phyloP scores from a whole-genome alignment of 2,888 invertebrate genomes.

The Elysia crispata region DNA sequence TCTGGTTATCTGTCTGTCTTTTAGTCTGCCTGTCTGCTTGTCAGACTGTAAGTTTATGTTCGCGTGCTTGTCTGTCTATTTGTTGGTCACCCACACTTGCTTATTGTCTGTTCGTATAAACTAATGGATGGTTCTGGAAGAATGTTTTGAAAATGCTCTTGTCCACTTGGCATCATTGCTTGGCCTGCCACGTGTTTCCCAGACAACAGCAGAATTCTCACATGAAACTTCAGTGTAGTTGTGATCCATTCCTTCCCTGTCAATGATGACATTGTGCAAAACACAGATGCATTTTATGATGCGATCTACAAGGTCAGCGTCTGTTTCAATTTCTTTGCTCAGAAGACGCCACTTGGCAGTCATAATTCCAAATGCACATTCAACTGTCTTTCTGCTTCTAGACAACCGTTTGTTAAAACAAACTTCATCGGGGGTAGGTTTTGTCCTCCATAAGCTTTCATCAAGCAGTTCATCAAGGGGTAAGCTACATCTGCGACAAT shows the following conservation, averaged over 20 bases:
- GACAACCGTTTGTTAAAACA: slow-evolving; percentile 28
- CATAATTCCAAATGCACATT: slow-evolving; percentile 29
- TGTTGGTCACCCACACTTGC: too few species aligned
- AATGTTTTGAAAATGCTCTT: too few species aligned
- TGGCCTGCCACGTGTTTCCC: slow-evolving; percentile 1
- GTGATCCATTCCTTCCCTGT: slow-evolving; percentile 1
- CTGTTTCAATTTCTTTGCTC: slow-evolving; percentile 28
- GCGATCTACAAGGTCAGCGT: slow-evolving; percentile 16
- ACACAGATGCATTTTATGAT: slow-evolving; percentile 25
- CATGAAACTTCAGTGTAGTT: slow-evolving; percentile 25
- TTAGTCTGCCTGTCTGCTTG: too few species aligned
- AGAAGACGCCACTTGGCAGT: slow-evolving; percentile 22
- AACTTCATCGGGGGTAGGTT: too few species aligned
- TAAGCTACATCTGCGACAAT: slow-evolving; percentile 23
- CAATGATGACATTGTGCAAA: slow-evolving; percentile 16
- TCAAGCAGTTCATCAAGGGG: not conserved
- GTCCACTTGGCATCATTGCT: slow-evolving; percentile 16
- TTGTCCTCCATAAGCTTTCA: slow-evolving; percentile 27
- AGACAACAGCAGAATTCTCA: slow-evolving; percentile 5
- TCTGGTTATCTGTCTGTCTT: too few species aligned
- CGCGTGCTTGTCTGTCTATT: too few species aligned
- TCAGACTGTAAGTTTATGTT: too few species aligned
- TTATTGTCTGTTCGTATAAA: too few species aligned
- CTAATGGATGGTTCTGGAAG: too few species aligned
- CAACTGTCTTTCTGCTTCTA: slow-evolving; percentile 28